Evolutionary conservation across 1,140 invertebrate species (phyloP), one percentile per base, ranked within the genome.

Genomic region (Pogonomyrmex barbatus): DNA sequence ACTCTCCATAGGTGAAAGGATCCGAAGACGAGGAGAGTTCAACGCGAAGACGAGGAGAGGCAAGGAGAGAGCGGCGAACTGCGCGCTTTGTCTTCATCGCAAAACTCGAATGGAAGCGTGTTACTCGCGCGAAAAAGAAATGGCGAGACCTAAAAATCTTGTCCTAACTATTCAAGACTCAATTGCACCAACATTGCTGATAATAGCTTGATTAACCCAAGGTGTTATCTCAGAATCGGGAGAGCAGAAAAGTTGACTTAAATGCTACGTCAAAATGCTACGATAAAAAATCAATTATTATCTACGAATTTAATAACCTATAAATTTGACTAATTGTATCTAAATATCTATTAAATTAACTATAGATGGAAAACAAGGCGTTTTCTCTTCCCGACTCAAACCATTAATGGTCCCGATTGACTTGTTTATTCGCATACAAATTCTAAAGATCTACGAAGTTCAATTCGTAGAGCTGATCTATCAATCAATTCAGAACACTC

Each of bases 1-100:
- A 87, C 63, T 73, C 67, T 67, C 60, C 60, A 24, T 50, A 60
- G 60, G 71, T 87, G 85, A 83, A 83, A 70, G 68, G 79, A 84
- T 67, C 14, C 81, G 60, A 73, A 84, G 71, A 73, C 85, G 54
- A 81, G 65, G 63, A 56, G 77, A 81, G 47, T 70, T 56, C 77
- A 30, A 70, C 36, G 77, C 77, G 77, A 70, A 70, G 77, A 45
- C 78, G 56, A 73, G 39, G 79, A 73, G 65, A 81, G 65, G 39
- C 50, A 17, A 54, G 17, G 39, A 47, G 67, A 58, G 52, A 36
- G 39, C 50, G 50, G 62, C 39, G 78, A 68, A 47, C 42, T 24
- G 67, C 79, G 63, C 77, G 79, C 79, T 82, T 82, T 82, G 67
- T 82, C 79, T 73, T 33, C 45, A 58, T 24, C 9, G 78, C 67